phyloP scores from a whole-genome alignment of 2,888 invertebrate species.

The Heterodera filipjevi region DNA sequence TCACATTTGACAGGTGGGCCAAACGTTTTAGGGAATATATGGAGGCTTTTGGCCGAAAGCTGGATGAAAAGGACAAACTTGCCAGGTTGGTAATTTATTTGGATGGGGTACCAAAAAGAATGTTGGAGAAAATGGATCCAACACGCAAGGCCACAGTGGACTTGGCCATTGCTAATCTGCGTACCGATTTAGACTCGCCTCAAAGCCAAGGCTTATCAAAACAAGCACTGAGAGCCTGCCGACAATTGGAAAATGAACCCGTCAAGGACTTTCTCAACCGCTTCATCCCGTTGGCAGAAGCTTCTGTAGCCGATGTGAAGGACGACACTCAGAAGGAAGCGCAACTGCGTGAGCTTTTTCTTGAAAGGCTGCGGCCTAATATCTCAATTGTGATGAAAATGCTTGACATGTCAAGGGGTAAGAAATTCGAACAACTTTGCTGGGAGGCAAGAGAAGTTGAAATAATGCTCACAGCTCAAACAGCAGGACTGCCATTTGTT shows the following conservation, averaged over 20 bases:
- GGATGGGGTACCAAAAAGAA: slow-evolving; percentile 2
- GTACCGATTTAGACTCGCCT: slow-evolving; percentile 3
- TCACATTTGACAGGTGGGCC: background rate
- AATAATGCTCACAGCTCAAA: background rate
- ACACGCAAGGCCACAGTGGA: background rate
- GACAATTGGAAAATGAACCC: background rate
- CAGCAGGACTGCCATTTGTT: background rate
- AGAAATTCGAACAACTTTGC: slow-evolving; percentile 12
- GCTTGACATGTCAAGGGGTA: background rate
- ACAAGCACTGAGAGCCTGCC: background rate
- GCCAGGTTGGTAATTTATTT: background rate
- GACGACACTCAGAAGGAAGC: background rate
- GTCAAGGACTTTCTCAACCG: slow-evolving; percentile 3
- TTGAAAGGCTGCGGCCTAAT: background rate
- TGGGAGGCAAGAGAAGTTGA: slow-evolving; percentile 16
- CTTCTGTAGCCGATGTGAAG: background rate
- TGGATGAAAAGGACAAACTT: slow-evolving; percentile 11
- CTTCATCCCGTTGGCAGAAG: slow-evolving; percentile 5
- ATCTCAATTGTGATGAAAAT: background rate
- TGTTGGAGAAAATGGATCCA: background rate
- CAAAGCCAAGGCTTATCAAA: background rate
- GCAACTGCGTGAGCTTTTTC: background rate
- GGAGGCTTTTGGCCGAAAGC: background rate
- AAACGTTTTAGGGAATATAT: no score
- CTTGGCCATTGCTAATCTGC: background rate